Base-by-base conservation (phyloP, 2,888 invertebrate species). In the Lomographa bimaculata region DNA sequence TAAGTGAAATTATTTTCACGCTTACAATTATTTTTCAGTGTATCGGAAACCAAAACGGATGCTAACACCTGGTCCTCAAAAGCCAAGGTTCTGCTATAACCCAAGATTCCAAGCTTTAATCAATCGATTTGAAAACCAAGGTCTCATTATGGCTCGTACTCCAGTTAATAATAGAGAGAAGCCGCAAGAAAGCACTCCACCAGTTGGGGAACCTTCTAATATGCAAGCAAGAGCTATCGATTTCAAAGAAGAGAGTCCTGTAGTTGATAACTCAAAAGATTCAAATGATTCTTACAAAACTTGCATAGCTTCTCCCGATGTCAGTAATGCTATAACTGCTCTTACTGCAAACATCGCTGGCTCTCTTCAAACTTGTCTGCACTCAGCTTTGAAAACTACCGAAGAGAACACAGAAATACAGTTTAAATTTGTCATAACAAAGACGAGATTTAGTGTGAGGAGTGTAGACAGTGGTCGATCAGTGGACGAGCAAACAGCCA, bases 351-450 rank as follows among this genome's bases (percentile, higher is more conserved):
- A 82, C 41, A 78, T 87, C 20, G 85, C 83, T 17, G 79, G 83
- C 0, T 76, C 86, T 0, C 54, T 89, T 3, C 82, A 89, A 49
- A 78, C 71, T 11, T 87, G 87, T 34, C 57, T 89, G 12, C 71
- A 69, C 29, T 70, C 82, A 1, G 83, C 79, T 6, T 49, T 89
- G 28, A 70, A 64, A 51, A 69, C 81, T 1, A 74, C 68, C 1
- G 83, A 79, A 28, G 83, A 84, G 20, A 85, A 86, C 53, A 87
- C 87, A 0, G 87, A 89, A 57, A 82, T 89, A 56, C 84, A 89
- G 60, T 87, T 89, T 42, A 84, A 89, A 65, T 87, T 89, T 56
- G 74, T 82, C 3, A 85, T 89, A 46, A 82, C 82, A 1, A 86
- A 83, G 57, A 85, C 71, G 57, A 85, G 73, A 52, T 79, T 86